Evolutionary conservation across 2,797 vertebrate genomes (phyloP).

Genomic region (Anisognathus igniventris): DNA sequence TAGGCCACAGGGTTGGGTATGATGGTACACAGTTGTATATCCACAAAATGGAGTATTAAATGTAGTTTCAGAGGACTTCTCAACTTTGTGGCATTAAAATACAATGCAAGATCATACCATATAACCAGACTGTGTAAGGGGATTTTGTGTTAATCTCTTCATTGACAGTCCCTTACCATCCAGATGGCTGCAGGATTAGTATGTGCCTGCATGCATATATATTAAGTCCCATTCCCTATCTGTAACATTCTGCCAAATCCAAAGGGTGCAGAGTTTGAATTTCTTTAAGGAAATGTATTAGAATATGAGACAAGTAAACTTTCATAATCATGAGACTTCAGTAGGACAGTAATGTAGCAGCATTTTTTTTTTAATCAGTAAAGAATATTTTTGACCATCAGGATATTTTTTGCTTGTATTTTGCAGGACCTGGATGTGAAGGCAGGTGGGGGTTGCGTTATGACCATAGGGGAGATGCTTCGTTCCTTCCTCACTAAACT

Average conservation of each 20-base stretch:
- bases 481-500: conserved; percentile 98
- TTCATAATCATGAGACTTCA: conserved; percentile 71
- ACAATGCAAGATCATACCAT: conserved; percentile 38
- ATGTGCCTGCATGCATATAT: conserved; percentile 74
- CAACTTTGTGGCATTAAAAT: conserved; percentile 62
- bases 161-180: conserved; percentile 57
- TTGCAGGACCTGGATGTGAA: conserved; percentile 98
- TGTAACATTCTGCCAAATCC: conserved; percentile 61
- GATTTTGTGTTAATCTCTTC: conserved; percentile 55
- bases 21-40: conserved; percentile 37
- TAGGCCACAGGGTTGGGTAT: conserved; percentile 65
- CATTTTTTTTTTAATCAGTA: conserved; percentile 8
- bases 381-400: conserved; percentile 66
- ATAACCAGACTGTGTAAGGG: conserved; percentile 43
- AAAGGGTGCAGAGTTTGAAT: conserved; percentile 61
- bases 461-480: conserved; percentile 98
- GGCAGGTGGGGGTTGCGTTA: conserved; percentile 95
- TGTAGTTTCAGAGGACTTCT: conserved; percentile 43
- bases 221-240: conserved; percentile 60
- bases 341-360: conserved; percentile 71
- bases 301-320: conserved; percentile 57
- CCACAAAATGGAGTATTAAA: conserved; percentile 59
- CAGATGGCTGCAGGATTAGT: conserved; percentile 73
- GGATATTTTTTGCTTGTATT: conserved; percentile 71
- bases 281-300: conserved; percentile 63